A percentile compares a stretch with the other conserved stretches of the same genome.
Evolutionary conservation across 2,888 invertebrate genomes (phyloP).

Genomic region (Diloba caeruleocephala): DNA sequence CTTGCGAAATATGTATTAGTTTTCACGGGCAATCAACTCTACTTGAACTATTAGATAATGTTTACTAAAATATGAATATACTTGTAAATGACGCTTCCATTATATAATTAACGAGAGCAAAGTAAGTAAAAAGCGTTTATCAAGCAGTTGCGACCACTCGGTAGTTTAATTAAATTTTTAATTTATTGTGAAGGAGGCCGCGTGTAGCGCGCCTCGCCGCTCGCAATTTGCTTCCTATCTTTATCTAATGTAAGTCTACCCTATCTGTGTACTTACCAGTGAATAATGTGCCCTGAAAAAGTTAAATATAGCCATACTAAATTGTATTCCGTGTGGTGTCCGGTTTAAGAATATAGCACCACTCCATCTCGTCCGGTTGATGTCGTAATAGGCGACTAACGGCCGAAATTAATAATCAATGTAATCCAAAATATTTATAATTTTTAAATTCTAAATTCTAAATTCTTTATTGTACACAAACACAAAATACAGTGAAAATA

Average conservation of each 20-base stretch:
- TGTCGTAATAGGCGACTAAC: no score
- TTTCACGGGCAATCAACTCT: no score
- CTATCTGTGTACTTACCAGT: constrained; percentile 48
- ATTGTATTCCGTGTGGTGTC: background rate
- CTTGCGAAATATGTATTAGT: no score
- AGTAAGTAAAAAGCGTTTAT: constrained; percentile 77
- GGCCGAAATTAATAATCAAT: no score
- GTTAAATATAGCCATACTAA: constrained; percentile 6
- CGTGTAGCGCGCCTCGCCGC: constrained; percentile 66
- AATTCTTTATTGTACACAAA: no score
- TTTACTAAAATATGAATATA: constrained; percentile 17
- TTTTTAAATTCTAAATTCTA: no score
- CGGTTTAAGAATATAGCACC: no score
- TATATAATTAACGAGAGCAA: constrained; percentile 68
- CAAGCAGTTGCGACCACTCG: constrained; percentile 78
- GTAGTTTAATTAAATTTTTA: constrained; percentile 85
- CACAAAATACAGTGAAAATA: no score
- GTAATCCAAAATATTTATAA: no score
- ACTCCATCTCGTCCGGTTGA: no score
- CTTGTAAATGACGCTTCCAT: constrained; percentile 48
- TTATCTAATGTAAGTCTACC: constrained; percentile 56
- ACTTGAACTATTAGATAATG: no score
- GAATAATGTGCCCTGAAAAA: constrained; percentile 36
- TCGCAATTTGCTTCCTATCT: constrained; percentile 71
- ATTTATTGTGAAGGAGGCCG: constrained; percentile 80